Evolutionary conservation across 2,113 vertebrate genomes (phyloP).

Genomic region (Leptosomus discolor): DNA sequence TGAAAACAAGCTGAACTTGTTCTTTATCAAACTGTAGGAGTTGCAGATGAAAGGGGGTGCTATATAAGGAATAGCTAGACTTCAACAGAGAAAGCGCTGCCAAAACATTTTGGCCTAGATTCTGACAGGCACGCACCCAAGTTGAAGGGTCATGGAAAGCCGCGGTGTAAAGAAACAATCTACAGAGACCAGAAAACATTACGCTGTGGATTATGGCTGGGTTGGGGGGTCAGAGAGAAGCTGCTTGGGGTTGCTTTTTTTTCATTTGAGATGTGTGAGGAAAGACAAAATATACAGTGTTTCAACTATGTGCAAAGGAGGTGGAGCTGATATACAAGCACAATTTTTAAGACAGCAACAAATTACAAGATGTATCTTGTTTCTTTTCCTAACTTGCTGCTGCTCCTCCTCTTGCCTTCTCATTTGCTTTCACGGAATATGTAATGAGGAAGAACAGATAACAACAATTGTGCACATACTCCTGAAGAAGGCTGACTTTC

Average conservation of each 20-base stretch:
- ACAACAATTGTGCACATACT: not conserved
- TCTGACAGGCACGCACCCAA: constrained; percentile 62
- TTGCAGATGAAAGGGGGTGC: constrained; percentile 57
- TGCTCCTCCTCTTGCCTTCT: not conserved
- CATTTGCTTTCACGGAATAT: not conserved
- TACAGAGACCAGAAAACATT: constrained; percentile 20
- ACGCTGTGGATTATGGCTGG: not conserved
- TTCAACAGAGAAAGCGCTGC: constrained; percentile 40
- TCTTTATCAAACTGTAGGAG: constrained; percentile 59
- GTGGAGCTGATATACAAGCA: not conserved
- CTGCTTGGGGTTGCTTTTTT: not conserved
- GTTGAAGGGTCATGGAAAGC: constrained; percentile 59
- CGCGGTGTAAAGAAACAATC: constrained; percentile 44
- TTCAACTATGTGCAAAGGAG: not conserved
- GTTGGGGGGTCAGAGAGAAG: not conserved
- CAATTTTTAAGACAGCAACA: not conserved
- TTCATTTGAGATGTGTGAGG: not conserved
- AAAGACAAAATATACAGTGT: not conserved
- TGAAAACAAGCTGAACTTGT: constrained; percentile 61
- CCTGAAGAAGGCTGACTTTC: not conserved
- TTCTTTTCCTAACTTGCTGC: not conserved
- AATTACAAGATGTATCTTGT: constrained; percentile 15
- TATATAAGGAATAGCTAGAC: constrained; percentile 62
- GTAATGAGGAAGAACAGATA: not conserved
- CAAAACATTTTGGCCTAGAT: constrained; percentile 65